These are phyloP conservation scores for Threskiornis aethiopicus DNA, from an alignment of 2,797 vertebrate genomes.

Conservation along the genomic window DNA sequence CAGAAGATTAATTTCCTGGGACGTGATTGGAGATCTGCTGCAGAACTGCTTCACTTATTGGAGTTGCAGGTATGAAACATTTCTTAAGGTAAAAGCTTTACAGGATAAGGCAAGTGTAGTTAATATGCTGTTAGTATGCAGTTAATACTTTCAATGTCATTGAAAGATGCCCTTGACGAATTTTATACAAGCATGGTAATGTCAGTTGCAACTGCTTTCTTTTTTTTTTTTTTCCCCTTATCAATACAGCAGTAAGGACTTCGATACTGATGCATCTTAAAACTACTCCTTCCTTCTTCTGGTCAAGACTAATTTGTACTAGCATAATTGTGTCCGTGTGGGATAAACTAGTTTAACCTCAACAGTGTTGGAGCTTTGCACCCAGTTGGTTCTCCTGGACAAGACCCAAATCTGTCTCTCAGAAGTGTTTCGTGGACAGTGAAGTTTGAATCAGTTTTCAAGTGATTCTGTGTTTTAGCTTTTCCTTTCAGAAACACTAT, in stretches of 20 bases:
- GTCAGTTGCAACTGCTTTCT: neutral
- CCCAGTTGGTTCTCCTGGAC: neutral
- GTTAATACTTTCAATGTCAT: neutral
- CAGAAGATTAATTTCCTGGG: neutral
- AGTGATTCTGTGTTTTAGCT: neutral
- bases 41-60: neutral
- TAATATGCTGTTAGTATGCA: neutral
- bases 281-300: neutral
- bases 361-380: neutral
- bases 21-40: neutral
- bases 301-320: neutral
- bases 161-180: neutral
- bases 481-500: neutral
- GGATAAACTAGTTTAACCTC: neutral
- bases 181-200: neutral
- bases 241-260: neutral
- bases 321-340: neutral
- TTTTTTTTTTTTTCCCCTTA: neutral
- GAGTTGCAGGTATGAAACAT: neutral
- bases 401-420: neutral
- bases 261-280: neutral
- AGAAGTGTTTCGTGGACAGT: neutral
- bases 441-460: neutral
- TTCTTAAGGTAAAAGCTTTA: neutral
- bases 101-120: neutral